Base-by-base conservation (phyloP, 2,113 vertebrate genomes). In the Ramphastos sulfuratus region DNA sequence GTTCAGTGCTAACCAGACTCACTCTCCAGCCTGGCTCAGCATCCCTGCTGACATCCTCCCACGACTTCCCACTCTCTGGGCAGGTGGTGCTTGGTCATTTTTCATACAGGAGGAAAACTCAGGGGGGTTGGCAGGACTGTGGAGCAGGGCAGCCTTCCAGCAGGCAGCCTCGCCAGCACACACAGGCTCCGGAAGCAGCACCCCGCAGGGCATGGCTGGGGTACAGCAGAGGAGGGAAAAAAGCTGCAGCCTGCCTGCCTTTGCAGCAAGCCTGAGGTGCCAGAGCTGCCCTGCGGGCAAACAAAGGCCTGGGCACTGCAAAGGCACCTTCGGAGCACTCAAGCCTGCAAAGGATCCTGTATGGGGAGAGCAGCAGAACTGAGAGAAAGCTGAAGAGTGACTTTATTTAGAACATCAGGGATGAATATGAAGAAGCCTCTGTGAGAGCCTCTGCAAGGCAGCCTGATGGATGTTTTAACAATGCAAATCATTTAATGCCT, bases 401-500 rank as follows among this genome's bases (percentile, higher is more conserved):
- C 91, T 93, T 75, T 82, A 89, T 93, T 93, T 87, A 89, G 89
- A 75, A 83, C 58, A 8, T 30, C 27, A 37, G 20, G 67, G 55
- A 46, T 33, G 86, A 89, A 90, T 90, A 93, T 87, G 83, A 82
- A 95, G 87, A 91, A 50, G 56, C 37, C 74, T 21, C 89, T 95
- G 89, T 55, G 71, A 37, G 86, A 82, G 82, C 31, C 37, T 86
- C 61, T 94, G 85, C 93, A 94, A 96, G 81, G 93, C 71, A 89
- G 75, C 83, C 64, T 85, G 90, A 87, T 52, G 79, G 92, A 9
- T 85, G 94, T 93, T 94, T 95, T 87, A 89, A 94, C 94, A 93
- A 96, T 70, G 92, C 86, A 95, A 93, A 89, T 96, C 90, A 86
- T 87, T 95, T 91, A 92, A 93, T 96, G 91, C 95, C 86, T 94